Conservation (phyloP, 2,888 invertebrate genomes). For the Amphipyra berbera region DNA sequence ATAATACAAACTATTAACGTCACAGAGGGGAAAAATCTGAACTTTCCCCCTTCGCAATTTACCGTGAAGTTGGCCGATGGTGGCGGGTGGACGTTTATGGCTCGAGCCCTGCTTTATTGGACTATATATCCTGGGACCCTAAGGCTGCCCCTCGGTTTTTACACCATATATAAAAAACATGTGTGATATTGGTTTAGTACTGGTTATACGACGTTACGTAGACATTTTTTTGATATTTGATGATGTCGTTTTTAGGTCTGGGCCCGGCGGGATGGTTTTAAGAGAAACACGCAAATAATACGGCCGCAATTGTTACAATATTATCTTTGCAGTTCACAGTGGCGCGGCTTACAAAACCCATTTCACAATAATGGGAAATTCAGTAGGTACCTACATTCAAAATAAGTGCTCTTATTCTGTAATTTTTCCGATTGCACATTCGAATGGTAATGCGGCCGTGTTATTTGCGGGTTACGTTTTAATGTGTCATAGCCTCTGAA, state of each 20-base stretch:
- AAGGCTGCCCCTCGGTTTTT: constrained; percentile 65
- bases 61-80: constrained; percentile 72
- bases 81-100: constrained; percentile 79
- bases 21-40: constrained; percentile 52
- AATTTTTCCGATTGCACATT: too few relatives aligned
- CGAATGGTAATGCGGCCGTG: too few relatives aligned
- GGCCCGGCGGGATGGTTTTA: too few relatives aligned
- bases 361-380: too few relatives aligned
- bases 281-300: too few relatives aligned
- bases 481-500: too few relatives aligned
- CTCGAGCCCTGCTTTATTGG: constrained; percentile 80
- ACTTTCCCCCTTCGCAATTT: constrained; percentile 73
- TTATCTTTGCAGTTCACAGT: too few relatives aligned
- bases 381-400: too few relatives aligned
- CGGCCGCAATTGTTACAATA: too few relatives aligned
- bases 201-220: constrained; percentile 36
- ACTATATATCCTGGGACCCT: constrained; percentile 80
- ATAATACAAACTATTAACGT: constrained; percentile 56
- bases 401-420: too few relatives aligned
- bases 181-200: constrained; percentile 68
- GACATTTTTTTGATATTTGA: constrained; percentile 23
- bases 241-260: constrained; percentile 15
- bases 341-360: too few relatives aligned
- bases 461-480: too few relatives aligned
- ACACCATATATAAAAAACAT: constrained; percentile 78